phyloP scores from a whole-genome alignment of 2,797 vertebrate genomes.

The Serranus cabrilla region DNA sequence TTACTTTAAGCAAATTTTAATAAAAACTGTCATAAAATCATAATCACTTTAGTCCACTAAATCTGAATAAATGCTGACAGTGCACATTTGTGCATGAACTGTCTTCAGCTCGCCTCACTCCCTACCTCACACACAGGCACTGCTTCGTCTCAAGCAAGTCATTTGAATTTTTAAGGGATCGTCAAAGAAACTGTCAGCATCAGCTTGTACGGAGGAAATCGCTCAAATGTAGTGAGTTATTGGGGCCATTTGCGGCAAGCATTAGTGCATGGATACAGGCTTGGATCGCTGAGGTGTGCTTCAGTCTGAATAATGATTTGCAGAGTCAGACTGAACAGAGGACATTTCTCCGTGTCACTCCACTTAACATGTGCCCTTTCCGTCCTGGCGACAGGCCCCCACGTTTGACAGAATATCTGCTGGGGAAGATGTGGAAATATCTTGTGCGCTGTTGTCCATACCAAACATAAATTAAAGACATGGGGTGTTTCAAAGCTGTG shows the following conservation, averaged over 20 bases:
- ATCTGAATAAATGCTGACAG: conserved; percentile 41
- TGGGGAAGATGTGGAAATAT: conserved; percentile 36
- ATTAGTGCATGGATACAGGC: conserved; percentile 49
- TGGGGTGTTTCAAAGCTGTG: conserved; percentile 1
- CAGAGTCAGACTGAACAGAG: conserved; percentile 59
- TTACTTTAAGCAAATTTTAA: conserved; percentile 38
- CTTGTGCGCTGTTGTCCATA: conserved; percentile 14
- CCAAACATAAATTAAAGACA: conserved; percentile 24
- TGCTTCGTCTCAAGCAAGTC: conserved; percentile 25
- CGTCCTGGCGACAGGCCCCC: conserved; percentile 39
- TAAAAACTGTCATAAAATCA: conserved; percentile 43
- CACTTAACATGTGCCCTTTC: conserved; percentile 66
- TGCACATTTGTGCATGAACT: conserved; percentile 45
- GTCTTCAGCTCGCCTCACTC: conserved; percentile 11
- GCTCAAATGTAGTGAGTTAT: conserved; percentile 65
- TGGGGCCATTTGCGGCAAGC: conserved; percentile 60
- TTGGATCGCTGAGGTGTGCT: conserved; percentile 68
- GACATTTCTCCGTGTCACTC: conserved; percentile 66
- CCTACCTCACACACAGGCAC: neutral
- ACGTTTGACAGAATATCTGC: conserved; percentile 41
- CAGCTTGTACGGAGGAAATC: conserved; percentile 47
- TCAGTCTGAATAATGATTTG: conserved; percentile 76
- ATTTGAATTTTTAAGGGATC: conserved; percentile 65
- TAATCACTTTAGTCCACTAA: conserved; percentile 38
- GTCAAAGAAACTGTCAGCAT: conserved; percentile 69